Evolutionary conservation across 2,113 vertebrate species (phyloP).

Genomic region (Casuarius casuarius): DNA sequence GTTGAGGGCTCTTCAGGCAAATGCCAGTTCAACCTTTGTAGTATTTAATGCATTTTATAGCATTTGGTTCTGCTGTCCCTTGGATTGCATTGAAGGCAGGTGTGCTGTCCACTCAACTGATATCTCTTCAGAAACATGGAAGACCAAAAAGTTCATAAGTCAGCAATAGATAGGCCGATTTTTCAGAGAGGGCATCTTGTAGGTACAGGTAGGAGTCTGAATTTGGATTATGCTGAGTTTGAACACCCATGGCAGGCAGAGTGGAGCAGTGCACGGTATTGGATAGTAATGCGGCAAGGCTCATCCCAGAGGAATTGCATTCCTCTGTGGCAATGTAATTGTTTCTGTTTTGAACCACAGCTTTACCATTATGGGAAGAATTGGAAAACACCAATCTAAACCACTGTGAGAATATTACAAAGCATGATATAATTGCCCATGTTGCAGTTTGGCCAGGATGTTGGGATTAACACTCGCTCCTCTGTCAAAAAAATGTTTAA

Average conservation of each 20-base stretch:
- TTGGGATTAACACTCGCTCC: conserved; percentile 18
- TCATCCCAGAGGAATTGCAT: neutral
- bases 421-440: neutral
- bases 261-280: fast-evolving
- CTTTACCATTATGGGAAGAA: neutral
- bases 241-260: neutral
- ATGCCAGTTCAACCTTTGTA: conserved; percentile 57
- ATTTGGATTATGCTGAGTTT: fast-evolving
- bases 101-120: neutral
- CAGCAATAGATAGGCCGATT: neutral
- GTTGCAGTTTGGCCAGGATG: conserved; percentile 31
- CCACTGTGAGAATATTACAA: neutral
- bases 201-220: neutral
- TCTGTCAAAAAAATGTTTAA: conserved; percentile 55
- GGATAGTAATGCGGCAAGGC: neutral
- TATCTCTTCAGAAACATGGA: neutral
- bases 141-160: neutral
- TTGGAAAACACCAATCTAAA: neutral
- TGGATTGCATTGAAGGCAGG: neutral
- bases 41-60: neutral
- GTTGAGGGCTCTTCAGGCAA: conserved; percentile 53
- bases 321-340: neutral
- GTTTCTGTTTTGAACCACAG: neutral
- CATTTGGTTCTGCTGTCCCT: neutral
- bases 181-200: neutral